Conservation (phyloP, 2,797 vertebrate species). For the Rhynchonycteris naso region DNA sequence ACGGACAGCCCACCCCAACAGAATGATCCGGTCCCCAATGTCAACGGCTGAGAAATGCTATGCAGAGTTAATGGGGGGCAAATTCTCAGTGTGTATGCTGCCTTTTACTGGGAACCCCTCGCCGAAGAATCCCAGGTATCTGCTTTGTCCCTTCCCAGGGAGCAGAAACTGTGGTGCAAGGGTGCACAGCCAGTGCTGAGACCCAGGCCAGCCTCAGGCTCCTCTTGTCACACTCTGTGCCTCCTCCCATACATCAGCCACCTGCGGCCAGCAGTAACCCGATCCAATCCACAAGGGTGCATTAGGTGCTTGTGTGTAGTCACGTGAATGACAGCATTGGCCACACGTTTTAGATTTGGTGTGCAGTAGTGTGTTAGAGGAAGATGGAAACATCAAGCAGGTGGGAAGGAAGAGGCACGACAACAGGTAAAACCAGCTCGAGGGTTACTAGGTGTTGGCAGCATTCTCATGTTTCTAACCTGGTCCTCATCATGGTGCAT, state of each 20-base stretch:
- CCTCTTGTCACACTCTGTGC: rapidly evolving
- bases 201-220: rapidly evolving
- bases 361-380: background rate
- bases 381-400: background rate
- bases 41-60: background rate
- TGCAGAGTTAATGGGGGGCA: background rate
- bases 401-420: background rate
- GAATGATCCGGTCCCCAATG: background rate
- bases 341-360: too few relatives aligned
- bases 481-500: rapidly evolving
- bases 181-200: rapidly evolving
- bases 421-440: rapidly evolving
- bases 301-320: rapidly evolving
- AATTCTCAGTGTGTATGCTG: background rate
- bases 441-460: rapidly evolving
- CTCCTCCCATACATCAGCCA: rapidly evolving
- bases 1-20: too few relatives aligned
- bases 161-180: background rate
- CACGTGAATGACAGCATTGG: rapidly evolving
- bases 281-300: rapidly evolving
- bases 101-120: background rate
- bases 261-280: background rate
- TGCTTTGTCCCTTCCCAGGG: rapidly evolving
- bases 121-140: background rate
- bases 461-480: background rate